Evolutionary conservation across 2,888 invertebrate genomes (phyloP).

Genomic region (Trilocha varians): DNA sequence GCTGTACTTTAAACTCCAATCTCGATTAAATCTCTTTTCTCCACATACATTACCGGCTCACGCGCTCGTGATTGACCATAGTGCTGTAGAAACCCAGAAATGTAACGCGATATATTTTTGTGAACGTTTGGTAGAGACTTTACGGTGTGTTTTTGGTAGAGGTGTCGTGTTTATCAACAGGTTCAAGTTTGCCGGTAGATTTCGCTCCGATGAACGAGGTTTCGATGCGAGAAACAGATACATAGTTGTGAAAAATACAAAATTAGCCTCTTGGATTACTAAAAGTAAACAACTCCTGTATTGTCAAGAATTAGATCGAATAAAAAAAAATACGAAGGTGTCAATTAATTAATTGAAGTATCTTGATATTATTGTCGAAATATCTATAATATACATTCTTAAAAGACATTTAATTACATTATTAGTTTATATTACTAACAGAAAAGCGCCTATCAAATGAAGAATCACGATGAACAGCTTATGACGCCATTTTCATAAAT

Average conservation of each 20-base stretch:
- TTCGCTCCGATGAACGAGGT: constrained; percentile 22
- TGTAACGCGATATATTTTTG: constrained; percentile 25
- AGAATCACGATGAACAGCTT: too few species aligned
- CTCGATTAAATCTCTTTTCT: constrained; percentile 19
- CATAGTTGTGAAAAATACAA: constrained; percentile 24
- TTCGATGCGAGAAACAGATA: constrained; percentile 28
- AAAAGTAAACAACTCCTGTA: too few species aligned
- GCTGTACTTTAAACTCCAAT: constrained; percentile 28
- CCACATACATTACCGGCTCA: constrained; percentile 35
- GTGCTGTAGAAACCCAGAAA: constrained; percentile 20
- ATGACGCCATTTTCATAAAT: too few species aligned
- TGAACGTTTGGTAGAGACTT: constrained; percentile 15
- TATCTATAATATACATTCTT: too few species aligned
- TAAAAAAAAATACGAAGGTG: too few species aligned
- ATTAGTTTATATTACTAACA: too few species aligned
- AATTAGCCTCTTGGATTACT: too few species aligned
- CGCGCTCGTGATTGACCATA: neutral
- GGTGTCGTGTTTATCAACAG: constrained; percentile 41
- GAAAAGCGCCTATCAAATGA: too few species aligned
- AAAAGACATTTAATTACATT: too few species aligned
- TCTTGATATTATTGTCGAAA: too few species aligned
- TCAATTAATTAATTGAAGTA: too few species aligned
- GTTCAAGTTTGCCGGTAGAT: constrained; percentile 28
- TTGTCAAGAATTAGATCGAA: too few species aligned
- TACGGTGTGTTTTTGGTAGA: constrained; percentile 20